Evolutionary conservation across 2,888 invertebrate species (phyloP), one percentile per base, ranked within the genome.

Genomic region (Cacoxenus indagator): DNA sequence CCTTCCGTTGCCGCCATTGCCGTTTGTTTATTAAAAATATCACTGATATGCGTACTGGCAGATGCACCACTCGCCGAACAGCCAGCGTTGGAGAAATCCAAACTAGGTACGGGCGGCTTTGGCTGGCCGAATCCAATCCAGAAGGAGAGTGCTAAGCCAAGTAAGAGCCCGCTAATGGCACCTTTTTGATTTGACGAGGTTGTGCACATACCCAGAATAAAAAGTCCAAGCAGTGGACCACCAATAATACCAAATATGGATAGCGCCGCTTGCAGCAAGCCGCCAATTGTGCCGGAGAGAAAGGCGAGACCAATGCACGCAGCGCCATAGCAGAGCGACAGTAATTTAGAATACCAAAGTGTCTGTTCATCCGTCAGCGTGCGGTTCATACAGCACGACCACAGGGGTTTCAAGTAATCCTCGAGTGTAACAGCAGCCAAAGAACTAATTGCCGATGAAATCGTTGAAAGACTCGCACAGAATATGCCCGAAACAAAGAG

Each of bases 401-500:
- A 85, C 29, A 90, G 46, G 0, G 90, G 90, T 86, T 92, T 92
- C 2, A 96, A 88, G 75, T 97, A 96, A 88, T 98, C 98, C 81
- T 96, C 94, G 55, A 97, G 89, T 0, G 96, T 95, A 14, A 97
- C 95, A 0, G 97, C 97, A 0, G 97, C 93, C 59, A 98, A 89
- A 1, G 97, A 95, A 83, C 97, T 97, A 70, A 97, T 91, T 1
- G 96, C 93, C 0, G 97, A 96, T 0, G 97, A 97, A 70, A 98
- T 93, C 0, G 97, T 96, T 55, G 97, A 96, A 9, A 97, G 89
- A 0, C 96, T 94, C 0, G 96, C 97, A 77, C 96, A 96, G 85
- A 97, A 96, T 70, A 98, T 94, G 2, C 97, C 94, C 4, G 97
- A 95, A 0, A 97, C 93, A 84, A 97, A 97, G 24, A 98, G 90